A percentile compares a stretch with the other conserved stretches of the same genome.
Evolutionary conservation across 2,113 vertebrate species (phyloP).

Genomic region (Lycaon pictus): DNA sequence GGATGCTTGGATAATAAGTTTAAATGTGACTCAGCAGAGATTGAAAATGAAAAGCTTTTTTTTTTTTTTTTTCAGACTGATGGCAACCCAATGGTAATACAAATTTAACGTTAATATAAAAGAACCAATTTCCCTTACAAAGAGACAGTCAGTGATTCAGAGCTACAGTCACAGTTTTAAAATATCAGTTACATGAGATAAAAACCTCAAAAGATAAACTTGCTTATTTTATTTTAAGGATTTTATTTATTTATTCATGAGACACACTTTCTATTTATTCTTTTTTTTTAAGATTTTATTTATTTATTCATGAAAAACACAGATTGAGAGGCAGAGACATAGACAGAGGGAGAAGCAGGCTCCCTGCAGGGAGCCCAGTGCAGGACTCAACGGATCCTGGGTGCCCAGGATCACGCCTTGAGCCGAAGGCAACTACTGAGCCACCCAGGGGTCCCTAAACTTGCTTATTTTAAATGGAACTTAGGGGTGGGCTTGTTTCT

Average conservation of each 20-base stretch:
- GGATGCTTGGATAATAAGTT: neutral
- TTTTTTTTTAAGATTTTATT: no score
- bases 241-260: no score
- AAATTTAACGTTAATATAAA: slow-evolving; percentile 72
- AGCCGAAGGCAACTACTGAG: no score
- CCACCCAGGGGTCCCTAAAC: neutral
- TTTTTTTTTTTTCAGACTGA: slow-evolving; percentile 50
- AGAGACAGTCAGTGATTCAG: slow-evolving; percentile 59
- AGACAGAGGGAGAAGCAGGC: no score
- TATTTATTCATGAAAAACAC: no score
- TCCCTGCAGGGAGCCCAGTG: no score
- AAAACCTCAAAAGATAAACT: slow-evolving; percentile 56
- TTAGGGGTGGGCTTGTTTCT: neutral
- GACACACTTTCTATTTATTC: no score
- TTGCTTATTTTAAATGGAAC: slow-evolving; percentile 67
- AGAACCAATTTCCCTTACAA: slow-evolving; percentile 61
- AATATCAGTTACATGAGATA: slow-evolving; percentile 64
- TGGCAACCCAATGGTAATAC: slow-evolving; percentile 59
- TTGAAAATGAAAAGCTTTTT: slow-evolving; percentile 75
- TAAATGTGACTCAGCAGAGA: neutral
- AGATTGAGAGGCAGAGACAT: no score
- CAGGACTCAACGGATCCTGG: no score
- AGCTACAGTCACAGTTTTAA: neutral
- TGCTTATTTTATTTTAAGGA: slow-evolving; percentile 50
- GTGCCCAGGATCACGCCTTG: no score